These are phyloP conservation scores for Tinamus guttatus DNA, from an alignment of 2,113 vertebrate species.

Conservation along the genomic window DNA sequence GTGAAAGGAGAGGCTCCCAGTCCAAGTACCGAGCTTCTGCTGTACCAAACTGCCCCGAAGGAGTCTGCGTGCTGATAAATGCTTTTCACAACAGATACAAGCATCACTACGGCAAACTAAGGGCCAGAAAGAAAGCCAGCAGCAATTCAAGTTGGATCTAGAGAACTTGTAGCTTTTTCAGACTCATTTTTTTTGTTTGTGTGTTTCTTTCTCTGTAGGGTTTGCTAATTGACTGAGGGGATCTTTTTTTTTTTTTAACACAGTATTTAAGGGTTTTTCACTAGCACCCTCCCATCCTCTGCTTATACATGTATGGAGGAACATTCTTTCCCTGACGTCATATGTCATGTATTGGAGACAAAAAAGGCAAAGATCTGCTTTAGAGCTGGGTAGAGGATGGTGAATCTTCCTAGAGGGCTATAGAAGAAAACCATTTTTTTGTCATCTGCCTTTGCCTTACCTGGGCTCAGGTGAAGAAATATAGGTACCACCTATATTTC, in stretches of 20 bases:
- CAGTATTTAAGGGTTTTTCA: not conserved
- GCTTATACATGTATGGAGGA: not conserved
- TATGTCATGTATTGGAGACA: not conserved
- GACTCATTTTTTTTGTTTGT: not conserved
- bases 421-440: not conserved
- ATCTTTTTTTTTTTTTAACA: too few species aligned
- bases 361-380: not conserved
- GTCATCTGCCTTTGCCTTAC: not conserved
- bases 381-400: not conserved
- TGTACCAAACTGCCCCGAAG: rapidly evolving
- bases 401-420: not conserved
- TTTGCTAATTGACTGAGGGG: not conserved
- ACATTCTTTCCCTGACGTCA: not conserved
- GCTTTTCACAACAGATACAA: not conserved
- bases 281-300: not conserved
- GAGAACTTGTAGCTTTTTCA: not conserved
- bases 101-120: not conserved
- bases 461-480: not conserved
- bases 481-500: not conserved
- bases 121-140: not conserved
- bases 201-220: rapidly evolving
- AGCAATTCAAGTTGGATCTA: not conserved
- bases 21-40: not conserved
- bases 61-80: rapidly evolving
- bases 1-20: rapidly evolving